These are phyloP conservation scores for Lasioglossum albipes DNA, from an alignment of 1,140 invertebrate genomes.

Conservation along the genomic window DNA sequence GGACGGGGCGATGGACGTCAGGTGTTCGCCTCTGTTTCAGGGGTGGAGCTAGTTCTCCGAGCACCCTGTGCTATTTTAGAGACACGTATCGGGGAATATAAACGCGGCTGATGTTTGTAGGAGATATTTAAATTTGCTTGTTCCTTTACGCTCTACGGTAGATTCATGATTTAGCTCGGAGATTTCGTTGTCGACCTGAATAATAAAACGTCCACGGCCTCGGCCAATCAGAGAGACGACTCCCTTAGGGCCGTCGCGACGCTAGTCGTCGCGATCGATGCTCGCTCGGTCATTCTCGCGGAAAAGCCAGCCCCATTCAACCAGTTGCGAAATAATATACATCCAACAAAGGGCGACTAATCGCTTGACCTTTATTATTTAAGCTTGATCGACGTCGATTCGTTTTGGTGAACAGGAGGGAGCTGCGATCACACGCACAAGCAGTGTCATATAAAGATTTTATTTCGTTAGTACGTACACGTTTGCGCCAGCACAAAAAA, in stretches of 20 bases:
- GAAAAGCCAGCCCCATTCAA: neutral
- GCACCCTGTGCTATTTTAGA: neutral
- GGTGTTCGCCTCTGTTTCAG: neutral
- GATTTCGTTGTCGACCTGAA: neutral
- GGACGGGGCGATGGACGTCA: neutral
- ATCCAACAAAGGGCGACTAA: neutral
- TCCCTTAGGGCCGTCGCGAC: neutral
- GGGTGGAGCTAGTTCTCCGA: neutral
- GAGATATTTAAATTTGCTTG: neutral
- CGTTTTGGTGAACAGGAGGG: no score
- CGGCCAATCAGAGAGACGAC: neutral
- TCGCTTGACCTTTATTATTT: no score
- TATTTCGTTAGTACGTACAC: constrained; percentile 74
- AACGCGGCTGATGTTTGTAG: neutral
- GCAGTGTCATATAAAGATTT: constrained; percentile 62
- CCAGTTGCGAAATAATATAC: neutral
- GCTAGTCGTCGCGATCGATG: constrained; percentile 25
- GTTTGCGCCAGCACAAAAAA: constrained; percentile 74
- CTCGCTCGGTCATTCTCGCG: neutral
- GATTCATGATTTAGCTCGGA: neutral
- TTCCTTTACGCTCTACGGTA: neutral
- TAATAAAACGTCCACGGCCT: neutral
- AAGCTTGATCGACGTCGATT: no score
- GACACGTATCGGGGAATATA: neutral
- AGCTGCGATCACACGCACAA: no score